Percentiles rank a stretch among this genome's conserved stretches.
phyloP scores from a whole-genome alignment of 1,140 invertebrate genomes.

The Drosophila bipectinata region DNA sequence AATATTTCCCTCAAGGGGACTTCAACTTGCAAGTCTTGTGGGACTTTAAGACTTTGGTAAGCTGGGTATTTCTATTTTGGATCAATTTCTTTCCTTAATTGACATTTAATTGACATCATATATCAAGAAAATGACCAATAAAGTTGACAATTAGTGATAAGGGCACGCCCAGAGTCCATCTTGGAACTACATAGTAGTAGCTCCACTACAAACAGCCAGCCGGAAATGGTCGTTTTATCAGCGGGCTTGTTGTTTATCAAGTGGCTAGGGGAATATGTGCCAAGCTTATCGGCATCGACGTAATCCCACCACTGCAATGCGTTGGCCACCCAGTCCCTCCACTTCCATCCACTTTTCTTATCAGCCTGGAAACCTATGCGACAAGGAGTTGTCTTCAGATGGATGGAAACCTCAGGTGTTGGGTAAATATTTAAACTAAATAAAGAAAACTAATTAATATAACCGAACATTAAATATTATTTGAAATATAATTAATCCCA shows the following conservation, averaged over 20 bases:
- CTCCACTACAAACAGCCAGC: constrained; percentile 1
- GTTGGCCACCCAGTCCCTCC: constrained; percentile 2
- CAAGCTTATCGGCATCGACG: constrained; percentile 46
- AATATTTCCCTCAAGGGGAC: no score
- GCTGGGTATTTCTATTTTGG: no score
- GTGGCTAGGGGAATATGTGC: constrained; percentile 37
- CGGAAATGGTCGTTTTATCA: constrained; percentile 37
- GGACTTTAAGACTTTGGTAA: no score
- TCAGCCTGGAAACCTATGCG: constrained; percentile 11
- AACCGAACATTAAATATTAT: no score
- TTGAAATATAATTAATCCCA: neutral
- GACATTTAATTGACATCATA: no score
- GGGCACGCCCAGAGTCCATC: neutral
- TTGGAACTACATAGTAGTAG: constrained; percentile 14
- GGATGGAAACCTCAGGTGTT: neutral
- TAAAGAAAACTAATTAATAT: no score
- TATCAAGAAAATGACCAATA: neutral
- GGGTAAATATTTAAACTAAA: neutral
- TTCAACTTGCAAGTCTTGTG: no score
- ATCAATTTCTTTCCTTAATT: no score
- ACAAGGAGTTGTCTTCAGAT: neutral
- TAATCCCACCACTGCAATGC: constrained; percentile 39
- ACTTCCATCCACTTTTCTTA: constrained; percentile 5
- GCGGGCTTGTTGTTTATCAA: constrained; percentile 25
- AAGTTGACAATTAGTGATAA: neutral